Conservation (phyloP, 2,797 vertebrate genomes). For the Xiphophorus birchmanni region DNA sequence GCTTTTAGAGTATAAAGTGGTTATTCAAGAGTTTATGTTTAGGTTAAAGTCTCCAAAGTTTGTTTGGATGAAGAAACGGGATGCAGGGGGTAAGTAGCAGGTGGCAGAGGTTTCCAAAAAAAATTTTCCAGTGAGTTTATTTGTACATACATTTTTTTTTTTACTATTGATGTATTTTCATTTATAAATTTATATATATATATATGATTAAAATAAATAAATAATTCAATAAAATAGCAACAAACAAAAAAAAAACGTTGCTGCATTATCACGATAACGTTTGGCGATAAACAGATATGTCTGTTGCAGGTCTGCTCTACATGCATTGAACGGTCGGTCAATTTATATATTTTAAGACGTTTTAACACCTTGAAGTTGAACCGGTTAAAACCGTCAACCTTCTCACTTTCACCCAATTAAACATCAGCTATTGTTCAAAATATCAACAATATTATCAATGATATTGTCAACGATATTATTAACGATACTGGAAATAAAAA, state of each 20-base stretch:
- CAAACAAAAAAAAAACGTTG: background rate
- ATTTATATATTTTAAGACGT: background rate
- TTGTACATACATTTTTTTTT: background rate
- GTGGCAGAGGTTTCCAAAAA: background rate
- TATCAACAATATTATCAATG: background rate
- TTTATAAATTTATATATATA: too few species aligned
- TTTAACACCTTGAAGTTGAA: background rate
- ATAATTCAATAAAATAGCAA: background rate
- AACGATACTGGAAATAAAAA: background rate
- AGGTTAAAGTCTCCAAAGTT: background rate
- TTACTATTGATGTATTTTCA: background rate
- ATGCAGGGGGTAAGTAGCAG: background rate
- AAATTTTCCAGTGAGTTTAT: background rate
- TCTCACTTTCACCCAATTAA: background rate
- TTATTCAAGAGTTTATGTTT: background rate
- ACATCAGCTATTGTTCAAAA: background rate
- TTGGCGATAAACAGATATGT: background rate
- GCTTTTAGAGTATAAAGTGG: background rate
- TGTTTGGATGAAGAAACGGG: background rate
- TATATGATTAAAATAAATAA: too few species aligned
- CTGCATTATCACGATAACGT: background rate
- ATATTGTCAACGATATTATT: background rate
- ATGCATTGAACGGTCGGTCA: background rate
- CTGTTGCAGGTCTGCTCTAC: background rate
- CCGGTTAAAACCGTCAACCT: background rate